Conservation (phyloP, 2,797 vertebrate species). For the Emydoidea blandingii region DNA sequence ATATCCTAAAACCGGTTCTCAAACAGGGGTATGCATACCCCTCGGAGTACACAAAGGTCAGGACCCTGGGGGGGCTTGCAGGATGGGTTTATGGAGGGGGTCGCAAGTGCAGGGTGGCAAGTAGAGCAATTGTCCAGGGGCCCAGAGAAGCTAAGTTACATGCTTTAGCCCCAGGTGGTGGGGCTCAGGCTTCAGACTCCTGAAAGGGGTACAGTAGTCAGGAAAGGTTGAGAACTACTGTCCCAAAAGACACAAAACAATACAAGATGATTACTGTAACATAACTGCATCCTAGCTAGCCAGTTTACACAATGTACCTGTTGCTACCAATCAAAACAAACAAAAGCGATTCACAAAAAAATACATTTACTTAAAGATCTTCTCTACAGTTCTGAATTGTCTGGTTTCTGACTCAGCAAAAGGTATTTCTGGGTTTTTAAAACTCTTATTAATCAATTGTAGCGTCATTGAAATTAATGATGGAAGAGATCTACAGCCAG, state of each 20-base stretch:
- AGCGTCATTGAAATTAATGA: neutral
- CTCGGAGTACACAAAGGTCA: too few relatives aligned
- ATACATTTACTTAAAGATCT: neutral
- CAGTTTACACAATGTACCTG: neutral
- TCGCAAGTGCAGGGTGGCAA: too few relatives aligned
- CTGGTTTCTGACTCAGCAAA: neutral
- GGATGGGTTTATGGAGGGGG: too few relatives aligned
- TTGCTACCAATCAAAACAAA: fast-evolving
- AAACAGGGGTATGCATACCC: too few relatives aligned
- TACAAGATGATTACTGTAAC: neutral
- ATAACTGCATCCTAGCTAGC: neutral
- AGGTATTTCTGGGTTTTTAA: neutral
- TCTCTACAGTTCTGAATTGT: neutral
- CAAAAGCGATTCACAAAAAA: neutral
- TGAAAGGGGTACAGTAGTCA: too few relatives aligned
- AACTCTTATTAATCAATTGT: neutral
- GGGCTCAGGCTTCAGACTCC: too few relatives aligned
- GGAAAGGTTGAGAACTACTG: too few relatives aligned
- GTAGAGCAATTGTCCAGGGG: too few relatives aligned
- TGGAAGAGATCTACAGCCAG: neutral
- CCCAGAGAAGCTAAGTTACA: too few relatives aligned
- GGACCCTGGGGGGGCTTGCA: too few relatives aligned
- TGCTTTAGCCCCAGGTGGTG: too few relatives aligned
- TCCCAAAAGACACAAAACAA: neutral
- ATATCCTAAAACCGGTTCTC: neutral